phyloP scores from a whole-genome alignment of 2,797 vertebrate species.

The Schizopygopsis pylzovi region DNA sequence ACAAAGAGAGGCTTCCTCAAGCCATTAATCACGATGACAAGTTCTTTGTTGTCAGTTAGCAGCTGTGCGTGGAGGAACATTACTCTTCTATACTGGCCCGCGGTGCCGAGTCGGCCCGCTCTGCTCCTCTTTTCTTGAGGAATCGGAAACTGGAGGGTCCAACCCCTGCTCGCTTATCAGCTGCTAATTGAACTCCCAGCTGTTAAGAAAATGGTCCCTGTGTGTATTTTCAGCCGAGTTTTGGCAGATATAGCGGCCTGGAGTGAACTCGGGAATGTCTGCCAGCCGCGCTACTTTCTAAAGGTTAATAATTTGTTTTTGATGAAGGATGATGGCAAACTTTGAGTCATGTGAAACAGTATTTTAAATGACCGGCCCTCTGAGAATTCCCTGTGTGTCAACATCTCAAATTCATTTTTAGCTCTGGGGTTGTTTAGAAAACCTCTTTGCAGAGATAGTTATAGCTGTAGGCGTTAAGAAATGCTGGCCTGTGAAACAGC shows the following conservation, averaged over 20 bases:
- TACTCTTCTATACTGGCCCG: constrained; percentile 67
- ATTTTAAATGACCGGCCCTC: constrained; percentile 43
- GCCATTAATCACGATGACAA: constrained; percentile 66
- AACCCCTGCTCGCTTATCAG: constrained; percentile 63
- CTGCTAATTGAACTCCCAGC: constrained; percentile 66
- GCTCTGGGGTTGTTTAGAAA: constrained; percentile 11
- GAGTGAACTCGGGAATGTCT: constrained; percentile 50
- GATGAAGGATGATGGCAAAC: constrained; percentile 49
- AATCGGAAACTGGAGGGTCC: constrained; percentile 63
- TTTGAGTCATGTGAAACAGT: constrained; percentile 25
- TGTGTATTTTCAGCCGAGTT: constrained; percentile 48
- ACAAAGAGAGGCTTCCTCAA: constrained; percentile 63
- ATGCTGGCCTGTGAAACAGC: neutral
- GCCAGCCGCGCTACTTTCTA: constrained; percentile 37
- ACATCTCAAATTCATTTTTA: constrained; percentile 31
- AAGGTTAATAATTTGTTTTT: constrained; percentile 53
- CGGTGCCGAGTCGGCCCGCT: constrained; percentile 51
- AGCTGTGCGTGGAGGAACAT: constrained; percentile 65
- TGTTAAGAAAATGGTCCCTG: constrained; percentile 62
- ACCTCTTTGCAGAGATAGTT: neutral
- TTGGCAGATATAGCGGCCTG: constrained; percentile 55
- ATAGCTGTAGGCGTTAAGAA: neutral
- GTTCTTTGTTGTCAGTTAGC: constrained; percentile 68
- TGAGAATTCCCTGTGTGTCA: constrained; percentile 32
- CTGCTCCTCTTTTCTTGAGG: constrained; percentile 61